Conservation (phyloP, 2,888 invertebrate genomes). For the Drosophila cognata region DNA sequence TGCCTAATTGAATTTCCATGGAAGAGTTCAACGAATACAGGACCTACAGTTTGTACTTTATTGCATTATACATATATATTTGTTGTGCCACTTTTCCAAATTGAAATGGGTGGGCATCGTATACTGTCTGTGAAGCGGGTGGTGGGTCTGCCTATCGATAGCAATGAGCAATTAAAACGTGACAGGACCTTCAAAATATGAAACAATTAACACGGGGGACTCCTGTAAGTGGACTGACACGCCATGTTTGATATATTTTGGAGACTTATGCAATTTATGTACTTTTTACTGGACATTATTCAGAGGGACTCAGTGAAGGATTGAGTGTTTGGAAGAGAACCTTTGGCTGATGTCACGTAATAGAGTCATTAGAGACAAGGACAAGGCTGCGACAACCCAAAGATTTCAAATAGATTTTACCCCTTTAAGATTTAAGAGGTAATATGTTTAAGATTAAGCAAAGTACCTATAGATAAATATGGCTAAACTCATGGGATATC, state of each 20-base stretch:
- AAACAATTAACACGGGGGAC: conserved; percentile 80
- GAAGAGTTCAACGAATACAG: conserved; percentile 26
- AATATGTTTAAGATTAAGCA: neutral
- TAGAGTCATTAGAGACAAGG: conserved; percentile 60
- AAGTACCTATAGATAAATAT: neutral
- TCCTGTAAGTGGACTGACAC: conserved; percentile 49
- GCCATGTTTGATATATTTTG: conserved; percentile 53
- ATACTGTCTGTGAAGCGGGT: conserved; percentile 1
- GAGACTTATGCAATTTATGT: conserved; percentile 65
- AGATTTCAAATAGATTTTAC: conserved; percentile 39
- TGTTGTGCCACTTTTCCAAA: conserved; percentile 72
- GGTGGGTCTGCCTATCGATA: conserved; percentile 39
- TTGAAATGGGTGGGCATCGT: conserved; percentile 55
- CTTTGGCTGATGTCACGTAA: conserved; percentile 54
- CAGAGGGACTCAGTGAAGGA: conserved; percentile 4
- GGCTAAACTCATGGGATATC: neutral
- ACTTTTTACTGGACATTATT: conserved; percentile 4
- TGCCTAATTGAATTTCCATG: conserved; percentile 79
- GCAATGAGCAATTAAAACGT: conserved; percentile 70
- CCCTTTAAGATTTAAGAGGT: conserved; percentile 22
- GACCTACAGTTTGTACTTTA: conserved; percentile 43
- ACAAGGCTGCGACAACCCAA: conserved; percentile 23
- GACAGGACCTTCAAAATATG: conserved; percentile 76
- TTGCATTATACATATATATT: conserved; percentile 44
- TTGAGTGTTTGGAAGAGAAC: neutral